Evolutionary conservation across 2,797 vertebrate genomes (phyloP).

Genomic region (Tragopan temminckii): DNA sequence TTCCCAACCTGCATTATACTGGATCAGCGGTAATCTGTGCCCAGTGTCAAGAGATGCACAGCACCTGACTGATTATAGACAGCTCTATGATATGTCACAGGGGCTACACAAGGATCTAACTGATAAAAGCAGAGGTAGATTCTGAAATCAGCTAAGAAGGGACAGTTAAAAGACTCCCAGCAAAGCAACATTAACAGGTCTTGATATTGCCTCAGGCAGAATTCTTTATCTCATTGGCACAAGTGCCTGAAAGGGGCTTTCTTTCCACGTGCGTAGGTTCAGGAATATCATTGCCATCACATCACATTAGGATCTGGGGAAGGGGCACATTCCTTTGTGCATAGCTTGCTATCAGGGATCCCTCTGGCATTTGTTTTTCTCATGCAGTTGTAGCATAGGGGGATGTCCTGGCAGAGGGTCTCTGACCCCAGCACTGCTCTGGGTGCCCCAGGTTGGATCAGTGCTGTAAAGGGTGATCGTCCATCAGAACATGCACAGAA

Average conservation of each 20-base stretch:
- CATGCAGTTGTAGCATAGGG: not conserved
- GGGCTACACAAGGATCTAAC: not conserved
- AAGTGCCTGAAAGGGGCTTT: not conserved
- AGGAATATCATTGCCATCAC: not conserved
- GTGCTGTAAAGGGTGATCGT: accelerated
- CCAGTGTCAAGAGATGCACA: not conserved
- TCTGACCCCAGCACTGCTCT: accelerated
- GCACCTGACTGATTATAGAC: not conserved
- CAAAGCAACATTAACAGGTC: not conserved
- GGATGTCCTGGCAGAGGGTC: not conserved
- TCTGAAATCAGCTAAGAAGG: not conserved
- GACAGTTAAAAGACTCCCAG: not conserved
- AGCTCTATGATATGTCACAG: not conserved
- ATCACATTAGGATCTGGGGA: not conserved
- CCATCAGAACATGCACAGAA: accelerated
- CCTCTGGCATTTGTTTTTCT: not conserved
- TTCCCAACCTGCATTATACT: not conserved
- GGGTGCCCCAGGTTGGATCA: not conserved
- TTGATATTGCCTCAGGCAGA: not conserved
- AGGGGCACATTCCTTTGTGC: accelerated
- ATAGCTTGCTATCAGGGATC: not conserved
- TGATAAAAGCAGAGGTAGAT: not conserved
- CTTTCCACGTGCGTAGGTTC: not conserved
- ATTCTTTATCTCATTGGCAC: not conserved
- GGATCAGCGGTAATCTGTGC: not conserved